phyloP scores from a whole-genome alignment of 2,888 invertebrate species.

The Hemithea aestivaria region DNA sequence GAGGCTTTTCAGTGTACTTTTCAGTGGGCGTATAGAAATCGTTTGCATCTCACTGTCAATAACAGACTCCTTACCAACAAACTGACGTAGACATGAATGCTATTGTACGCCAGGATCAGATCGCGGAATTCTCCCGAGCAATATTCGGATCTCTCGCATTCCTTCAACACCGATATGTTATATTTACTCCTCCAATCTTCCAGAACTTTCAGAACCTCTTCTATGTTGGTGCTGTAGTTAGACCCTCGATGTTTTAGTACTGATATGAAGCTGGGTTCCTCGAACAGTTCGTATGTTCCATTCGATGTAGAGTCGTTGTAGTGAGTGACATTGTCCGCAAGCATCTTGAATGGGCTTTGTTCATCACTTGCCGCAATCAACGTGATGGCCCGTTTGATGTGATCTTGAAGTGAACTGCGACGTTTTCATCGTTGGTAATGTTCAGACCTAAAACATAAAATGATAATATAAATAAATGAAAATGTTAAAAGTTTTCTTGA shows the following conservation, averaged over 20 bases:
- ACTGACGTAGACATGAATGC: constrained; percentile 90
- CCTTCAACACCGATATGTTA: constrained; percentile 60
- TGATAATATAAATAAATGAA: constrained; percentile 6
- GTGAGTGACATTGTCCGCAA: constrained; percentile 52
- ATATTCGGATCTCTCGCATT: constrained; percentile 67
- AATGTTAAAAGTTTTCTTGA: not conserved
- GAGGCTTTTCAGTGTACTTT: too few relatives aligned
- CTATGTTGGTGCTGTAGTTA: constrained; percentile 52
- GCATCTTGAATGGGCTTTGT: constrained; percentile 47
- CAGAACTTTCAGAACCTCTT: constrained; percentile 55
- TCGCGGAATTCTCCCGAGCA: constrained; percentile 80
- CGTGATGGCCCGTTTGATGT: constrained; percentile 12
- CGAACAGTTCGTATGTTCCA: constrained; percentile 48
- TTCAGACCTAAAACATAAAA: constrained; percentile 17
- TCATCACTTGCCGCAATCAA: constrained; percentile 47
- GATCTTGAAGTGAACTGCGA: constrained; percentile 10
- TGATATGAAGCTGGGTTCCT: constrained; percentile 55
- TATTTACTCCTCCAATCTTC: constrained; percentile 59
- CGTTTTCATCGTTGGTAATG: constrained; percentile 20
- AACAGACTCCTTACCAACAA: constrained; percentile 80
- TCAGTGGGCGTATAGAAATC: too few relatives aligned
- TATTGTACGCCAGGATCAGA: constrained; percentile 81
- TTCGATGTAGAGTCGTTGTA: constrained; percentile 31
- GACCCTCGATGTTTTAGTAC: constrained; percentile 51
- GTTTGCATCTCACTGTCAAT: too few relatives aligned